Evolutionary conservation across 2,797 vertebrate species (phyloP), one percentile per base, ranked within the genome.

Genomic region (Darevskia nairensis): DNA sequence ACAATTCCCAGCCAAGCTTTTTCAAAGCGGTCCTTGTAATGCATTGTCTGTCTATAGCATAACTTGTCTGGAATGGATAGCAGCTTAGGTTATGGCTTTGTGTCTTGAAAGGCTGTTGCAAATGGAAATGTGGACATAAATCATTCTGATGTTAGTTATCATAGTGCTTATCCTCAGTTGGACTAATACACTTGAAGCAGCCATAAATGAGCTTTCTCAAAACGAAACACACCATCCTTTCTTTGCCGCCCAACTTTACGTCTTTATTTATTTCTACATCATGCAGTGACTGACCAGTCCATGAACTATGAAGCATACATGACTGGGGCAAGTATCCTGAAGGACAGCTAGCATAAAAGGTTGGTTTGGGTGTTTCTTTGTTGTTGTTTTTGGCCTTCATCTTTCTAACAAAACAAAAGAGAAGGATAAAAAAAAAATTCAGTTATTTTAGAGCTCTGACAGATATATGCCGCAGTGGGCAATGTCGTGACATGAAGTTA

Each of bases 1-100:
- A 59, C 39, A 91, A 27, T 35, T 92, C 69, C 32, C n/a, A 50
- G 90, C 6, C 5, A 46, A 35, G 50, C 25, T 83, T 92, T 90
- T 61, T 19, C 13, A 80, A 29, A 2, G 2, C 8, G 80, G 11
- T 11, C 81, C 90, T 88, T 90, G 78, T 2, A 81, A n/a, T 59
- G 7, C 41, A 79, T 0, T 66, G 1, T 8, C 9, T 10, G 50
- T 39, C 86, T 78, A 50, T 39, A 82, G 32, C 11, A 29, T 87
- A 66, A 76, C 86, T 88, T 41, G 39, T 23, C 1, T 11, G 46
- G 27, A 80, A 0, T 71, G 77, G 69, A 85, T 39, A 41, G 59
- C 39, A 35, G 46, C 32, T n/a, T 55, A 69, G 59, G 25, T 61
- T 85, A 76, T 29, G 10, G 44, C 61, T 86, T 10, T 41, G 11